Percentiles rank a stretch among this genome's conserved stretches.
phyloP scores from a whole-genome alignment of 2,113 vertebrate species.

The Cettia cetti region DNA sequence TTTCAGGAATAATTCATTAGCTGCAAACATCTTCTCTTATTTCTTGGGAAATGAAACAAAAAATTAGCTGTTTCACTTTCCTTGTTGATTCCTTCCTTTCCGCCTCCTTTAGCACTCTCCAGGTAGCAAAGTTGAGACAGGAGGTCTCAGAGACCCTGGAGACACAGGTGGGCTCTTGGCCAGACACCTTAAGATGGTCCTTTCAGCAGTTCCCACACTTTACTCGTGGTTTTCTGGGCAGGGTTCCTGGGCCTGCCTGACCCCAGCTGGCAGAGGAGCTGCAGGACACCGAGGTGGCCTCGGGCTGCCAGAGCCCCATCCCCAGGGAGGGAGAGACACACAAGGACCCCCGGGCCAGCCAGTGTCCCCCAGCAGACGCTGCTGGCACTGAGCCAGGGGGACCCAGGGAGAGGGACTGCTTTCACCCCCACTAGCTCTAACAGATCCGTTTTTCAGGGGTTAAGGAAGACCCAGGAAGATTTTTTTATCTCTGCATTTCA shows the following conservation, averaged over 20 bases:
- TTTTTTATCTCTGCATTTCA: neutral
- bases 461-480: neutral
- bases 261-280: neutral
- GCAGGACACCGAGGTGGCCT: neutral
- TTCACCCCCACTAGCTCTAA: neutral
- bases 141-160: neutral
- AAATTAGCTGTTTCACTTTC: neutral
- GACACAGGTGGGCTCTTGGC: neutral
- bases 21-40: slow-evolving; percentile 5
- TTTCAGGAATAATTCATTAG: slow-evolving; percentile 62
- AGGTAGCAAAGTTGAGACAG: neutral
- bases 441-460: neutral
- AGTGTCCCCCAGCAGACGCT: neutral
- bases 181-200: neutral
- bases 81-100: neutral
- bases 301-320: neutral
- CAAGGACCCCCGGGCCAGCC: neutral
- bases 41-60: neutral
- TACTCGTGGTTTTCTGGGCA: neutral
- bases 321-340: too few relatives aligned
- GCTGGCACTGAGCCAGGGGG: neutral
- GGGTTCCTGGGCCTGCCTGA: neutral
- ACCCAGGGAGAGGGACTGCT: neutral
- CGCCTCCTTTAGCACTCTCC: neutral
- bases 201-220: neutral